Base-by-base conservation (phyloP, 1,140 invertebrate genomes). In the Chironomus striatipennis region DNA sequence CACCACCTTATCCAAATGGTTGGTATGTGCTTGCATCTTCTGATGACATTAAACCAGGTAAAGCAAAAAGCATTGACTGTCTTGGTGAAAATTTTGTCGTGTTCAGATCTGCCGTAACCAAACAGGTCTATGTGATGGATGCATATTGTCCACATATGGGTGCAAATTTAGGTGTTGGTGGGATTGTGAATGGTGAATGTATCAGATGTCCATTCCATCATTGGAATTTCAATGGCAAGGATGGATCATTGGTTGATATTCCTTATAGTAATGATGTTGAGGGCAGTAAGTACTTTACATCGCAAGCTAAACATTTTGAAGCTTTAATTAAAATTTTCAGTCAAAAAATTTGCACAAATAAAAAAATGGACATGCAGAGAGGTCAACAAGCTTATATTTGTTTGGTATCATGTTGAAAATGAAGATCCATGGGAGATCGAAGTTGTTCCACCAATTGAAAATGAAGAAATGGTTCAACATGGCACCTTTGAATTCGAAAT, bases 121-220 rank as follows among this genome's bases (percentile, higher is more conserved):
- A 88, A 0, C 79, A 85, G 15, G 87, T 88, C 0, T 87, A 89
- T 74, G 86, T 91, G 4, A 79, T 95, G 21, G 90, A 96, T 80
- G 93, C 94, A 0, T 95, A 94, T 79, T 97, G 94, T 80, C 93
- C 94, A 0, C 94, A 96, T 82, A 83, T 96, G 78, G 95, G 95
- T 0, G 94, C 94, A 0, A 93, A 96, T 80, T 85, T 96, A 79
- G 92, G 85, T 0, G 84, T 90, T 10, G 93, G 93, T 0, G 93
- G 94, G 0, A 83, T 82, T 0, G 91, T 94, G 0, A 84, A 86
- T 42, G 89, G 88, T 0, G 88, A 93, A 73, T 94, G 91, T 78
- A 85, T 97, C 6, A 88, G 93, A 78, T 96, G 95, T 79, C 94
- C 94, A 0, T 97, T 96, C 83, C 94, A 97, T 77, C 88, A 88